Percentiles rank a stretch among this genome's conserved stretches.
These are phyloP conservation scores for Dicrostonyx torquatus DNA, from an alignment of 2,797 vertebrate species.

Conservation along the genomic window DNA sequence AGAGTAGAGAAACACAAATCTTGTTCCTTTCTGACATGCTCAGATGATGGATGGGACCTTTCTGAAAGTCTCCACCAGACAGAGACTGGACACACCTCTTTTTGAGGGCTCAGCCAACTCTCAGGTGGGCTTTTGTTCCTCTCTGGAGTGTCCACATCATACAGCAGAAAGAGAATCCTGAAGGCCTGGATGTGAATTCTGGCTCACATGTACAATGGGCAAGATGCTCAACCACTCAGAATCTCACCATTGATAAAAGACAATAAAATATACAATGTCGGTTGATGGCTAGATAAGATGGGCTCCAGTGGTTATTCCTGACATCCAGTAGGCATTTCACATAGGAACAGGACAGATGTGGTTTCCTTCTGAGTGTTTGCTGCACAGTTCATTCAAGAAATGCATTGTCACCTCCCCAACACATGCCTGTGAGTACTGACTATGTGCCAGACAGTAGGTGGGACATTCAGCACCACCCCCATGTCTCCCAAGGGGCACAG, in stretches of 20 bases:
- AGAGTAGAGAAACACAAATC: too few species aligned
- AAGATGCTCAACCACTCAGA: background rate
- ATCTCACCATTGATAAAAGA: background rate
- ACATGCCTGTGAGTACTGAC: background rate
- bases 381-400: background rate
- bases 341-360: accelerated
- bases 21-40: background rate
- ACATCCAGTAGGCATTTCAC: background rate
- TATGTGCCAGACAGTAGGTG: background rate
- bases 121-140: background rate
- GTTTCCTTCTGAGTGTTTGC: background rate
- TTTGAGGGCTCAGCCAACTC: background rate
- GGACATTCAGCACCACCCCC: background rate
- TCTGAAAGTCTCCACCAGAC: background rate
- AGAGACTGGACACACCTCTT: too few species aligned
- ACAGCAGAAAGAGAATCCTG: background rate
- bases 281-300: background rate
- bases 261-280: too few species aligned
- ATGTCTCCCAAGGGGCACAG: background rate
- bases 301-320: background rate
- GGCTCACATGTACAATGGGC: background rate
- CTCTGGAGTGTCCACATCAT: background rate
- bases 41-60: background rate
- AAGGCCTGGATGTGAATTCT: background rate
- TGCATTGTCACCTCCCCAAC: background rate